Evolutionary conservation across 2,888 invertebrate genomes (phyloP), one percentile per base, ranked within the genome.

Genomic region (Pachymerium ferrugineum): DNA sequence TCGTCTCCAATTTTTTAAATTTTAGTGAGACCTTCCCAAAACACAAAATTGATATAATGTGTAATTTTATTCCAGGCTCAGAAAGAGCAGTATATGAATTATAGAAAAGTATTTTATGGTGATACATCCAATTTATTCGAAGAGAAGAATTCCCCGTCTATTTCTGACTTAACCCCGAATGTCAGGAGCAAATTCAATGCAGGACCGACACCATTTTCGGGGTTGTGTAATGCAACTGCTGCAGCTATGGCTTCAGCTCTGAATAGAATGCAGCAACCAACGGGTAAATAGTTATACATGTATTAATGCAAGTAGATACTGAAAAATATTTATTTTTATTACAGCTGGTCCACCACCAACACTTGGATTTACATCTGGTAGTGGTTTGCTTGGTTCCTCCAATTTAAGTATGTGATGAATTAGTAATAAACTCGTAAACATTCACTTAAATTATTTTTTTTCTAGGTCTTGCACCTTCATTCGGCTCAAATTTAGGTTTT

Each of bases 21-120:
- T n/a, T n/a, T n/a, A n/a, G n/a, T n/a, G n/a, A n/a, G n/a, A n/a
- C n/a, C n/a, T n/a, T n/a, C n/a, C n/a, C n/a, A n/a, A n/a, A n/a
- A n/a, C n/a, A n/a, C n/a, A n/a, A n/a, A n/a, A n/a, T n/a, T n/a
- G n/a, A n/a, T n/a, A n/a, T n/a, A n/a, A n/a, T n/a, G n/a, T n/a
- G n/a, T n/a, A n/a, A 3, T 25, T 25, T 72, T 47, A n/a, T 75
- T 73, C 28, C 38, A 75, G 75, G 22, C 22, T 28, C 92, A 92
- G 80, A 94, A 93, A 82, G 92, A 93, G 74, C 90, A 91, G 77
- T 94, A 91, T 80, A 83, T 93, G n/a, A 91, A 90, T 81, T 86
- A 93, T 68, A 83, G 93, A 38, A 90, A 90, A 80, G 89, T 91
- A 78, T 86, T 92, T 19, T 85, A 90, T 54, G 89, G 91, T 74